Evolutionary conservation across 2,888 invertebrate genomes (phyloP).

Genomic region (Orthonychiurus folsomi): DNA sequence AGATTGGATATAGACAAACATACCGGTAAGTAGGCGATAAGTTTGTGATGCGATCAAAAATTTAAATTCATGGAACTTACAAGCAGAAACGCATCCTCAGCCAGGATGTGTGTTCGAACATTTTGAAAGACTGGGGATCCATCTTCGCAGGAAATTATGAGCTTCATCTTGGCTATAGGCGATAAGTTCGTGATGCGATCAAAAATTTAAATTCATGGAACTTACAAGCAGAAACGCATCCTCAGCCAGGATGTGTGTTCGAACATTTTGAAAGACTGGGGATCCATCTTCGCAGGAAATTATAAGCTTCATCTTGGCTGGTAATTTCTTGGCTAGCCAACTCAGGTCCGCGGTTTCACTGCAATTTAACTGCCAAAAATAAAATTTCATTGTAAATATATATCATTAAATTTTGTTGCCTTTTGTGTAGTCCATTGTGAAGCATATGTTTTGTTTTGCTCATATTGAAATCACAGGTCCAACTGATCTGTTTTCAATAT

Average conservation of each 20-base stretch:
- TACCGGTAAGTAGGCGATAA: too few species aligned
- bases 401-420: too few species aligned
- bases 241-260: constrained; percentile 36
- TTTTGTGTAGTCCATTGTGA: too few species aligned
- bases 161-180: too few species aligned
- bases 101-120: constrained; percentile 41
- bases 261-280: constrained; percentile 45
- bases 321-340: constrained; percentile 68
- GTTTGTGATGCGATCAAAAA: too few species aligned
- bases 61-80: constrained; percentile 29
- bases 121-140: constrained; percentile 47
- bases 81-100: constrained; percentile 35
- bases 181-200: too few species aligned
- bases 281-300: constrained; percentile 59
- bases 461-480: too few species aligned
- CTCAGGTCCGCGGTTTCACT: constrained; percentile 52
- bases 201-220: too few species aligned
- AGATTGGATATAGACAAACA: too few species aligned
- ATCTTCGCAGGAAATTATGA: constrained; percentile 63
- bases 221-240: constrained; percentile 37
- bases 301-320: constrained; percentile 65
- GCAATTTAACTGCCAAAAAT: constrained; percentile 38
- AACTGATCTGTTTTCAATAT: too few species aligned
- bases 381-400: too few species aligned
- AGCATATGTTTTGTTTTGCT: too few species aligned